Percentiles rank a stretch among this genome's conserved stretches.
Conservation (phyloP, 1,140 invertebrate genomes). For the Gonatopus flavifemur region DNA sequence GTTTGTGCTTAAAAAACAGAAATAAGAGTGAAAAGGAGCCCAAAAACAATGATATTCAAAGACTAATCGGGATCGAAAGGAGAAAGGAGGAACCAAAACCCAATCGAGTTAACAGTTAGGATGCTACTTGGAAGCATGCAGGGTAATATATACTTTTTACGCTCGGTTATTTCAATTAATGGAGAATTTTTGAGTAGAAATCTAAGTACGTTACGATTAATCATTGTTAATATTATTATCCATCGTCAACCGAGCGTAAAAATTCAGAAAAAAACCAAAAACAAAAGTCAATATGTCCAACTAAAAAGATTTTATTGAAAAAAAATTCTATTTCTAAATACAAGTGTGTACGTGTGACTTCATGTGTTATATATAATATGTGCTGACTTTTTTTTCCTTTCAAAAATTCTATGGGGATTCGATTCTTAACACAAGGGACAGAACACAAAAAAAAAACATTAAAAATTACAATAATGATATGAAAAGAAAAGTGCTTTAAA, state of each 20-base stretch:
- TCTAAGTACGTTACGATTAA: not conserved
- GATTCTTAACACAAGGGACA: constrained; percentile 21
- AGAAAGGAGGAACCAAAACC: constrained; percentile 27
- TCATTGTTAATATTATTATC: not conserved
- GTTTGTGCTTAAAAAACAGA: too few species aligned
- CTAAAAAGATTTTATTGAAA: constrained; percentile 58
- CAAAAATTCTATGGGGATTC: constrained; percentile 22
- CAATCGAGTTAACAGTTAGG: constrained; percentile 40
- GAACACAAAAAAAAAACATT: constrained; percentile 35
- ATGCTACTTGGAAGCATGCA: constrained; percentile 51
- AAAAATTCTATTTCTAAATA: constrained; percentile 56
- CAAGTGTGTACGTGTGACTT: constrained; percentile 48
- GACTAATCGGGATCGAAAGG: constrained; percentile 19
- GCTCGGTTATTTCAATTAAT: constrained; percentile 37
- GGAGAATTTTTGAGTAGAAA: not conserved
- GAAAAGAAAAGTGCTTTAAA: constrained; percentile 28
- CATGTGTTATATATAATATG: constrained; percentile 35
- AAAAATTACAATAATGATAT: constrained; percentile 25
- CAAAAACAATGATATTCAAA: too few species aligned
- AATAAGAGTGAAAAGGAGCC: too few species aligned
- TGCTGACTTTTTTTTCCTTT: constrained; percentile 27
- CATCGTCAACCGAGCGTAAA: constrained; percentile 45
- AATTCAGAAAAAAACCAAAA: constrained; percentile 49
- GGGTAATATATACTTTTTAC: constrained; percentile 47
- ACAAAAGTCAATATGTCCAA: constrained; percentile 55